Evolutionary conservation across 2,888 invertebrate species (phyloP), one percentile per base, ranked within the genome.

Genomic region (Panopea generosa): DNA sequence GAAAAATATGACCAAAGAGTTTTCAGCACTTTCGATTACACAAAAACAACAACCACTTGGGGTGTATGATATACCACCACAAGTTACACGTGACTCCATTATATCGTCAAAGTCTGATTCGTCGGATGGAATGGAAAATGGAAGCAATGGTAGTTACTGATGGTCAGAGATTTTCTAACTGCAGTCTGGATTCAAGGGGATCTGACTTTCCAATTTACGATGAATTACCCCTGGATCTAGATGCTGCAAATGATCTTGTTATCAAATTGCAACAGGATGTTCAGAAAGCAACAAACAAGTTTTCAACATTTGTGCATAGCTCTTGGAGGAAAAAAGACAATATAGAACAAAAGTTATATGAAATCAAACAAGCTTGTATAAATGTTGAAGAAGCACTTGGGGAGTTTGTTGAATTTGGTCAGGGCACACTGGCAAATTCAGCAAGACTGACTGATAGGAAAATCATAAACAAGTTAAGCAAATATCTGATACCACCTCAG

Each of bases 351-450:
- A 95, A 95, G 69, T 93, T 97, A 50, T 95, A 96, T 93, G 97
- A 98, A 91, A 95, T 98, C 18, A 96, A 96, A 93, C 94, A 96
- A 83, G 95, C 96, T 6, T 96, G 96, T 52, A 95, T 95, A 6
- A 94, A 96, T 61, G 94, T 98, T 55, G 94, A 96, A 82, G 96
- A 96, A 2, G 96, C 96, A 0, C 93, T 98, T 38, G 96, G 96
- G 91, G 97, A 98, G 93, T 95, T 98, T 72, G 95, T 97, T 0
- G 96, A 97, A 84, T 98, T 98, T 91, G 96, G 96, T 0, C 96
- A 97, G 92, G 97, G 97, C 40, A 95, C 97, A 27, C 93, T 97
- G 72, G 97, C 97, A 43, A 97, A 97, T 92, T 97, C 97, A 7
- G 95, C 95, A 49, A 89, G 90, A 71, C 85, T 90, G n/a, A 90